phyloP scores from a whole-genome alignment of 2,797 vertebrate genomes.

The Poeciliopsis infans region DNA sequence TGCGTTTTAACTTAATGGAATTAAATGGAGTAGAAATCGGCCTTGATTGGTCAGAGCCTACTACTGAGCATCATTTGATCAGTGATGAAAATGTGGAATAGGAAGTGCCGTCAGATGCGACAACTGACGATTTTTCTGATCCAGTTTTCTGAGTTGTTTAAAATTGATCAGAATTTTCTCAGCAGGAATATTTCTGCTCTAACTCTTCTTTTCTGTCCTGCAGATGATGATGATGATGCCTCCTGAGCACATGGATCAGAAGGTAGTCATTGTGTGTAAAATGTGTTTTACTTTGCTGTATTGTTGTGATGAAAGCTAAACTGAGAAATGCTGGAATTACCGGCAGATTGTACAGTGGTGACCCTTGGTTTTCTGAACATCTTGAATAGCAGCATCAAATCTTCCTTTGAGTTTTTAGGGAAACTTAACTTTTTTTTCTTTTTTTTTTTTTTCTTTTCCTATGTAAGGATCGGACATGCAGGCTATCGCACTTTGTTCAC shows the following conservation, averaged over 20 bases:
- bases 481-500: too few relatives aligned
- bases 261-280: slow-evolving; percentile 11
- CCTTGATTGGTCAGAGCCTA: background rate
- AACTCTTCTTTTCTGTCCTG: background rate
- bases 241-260: background rate
- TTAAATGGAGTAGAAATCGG: background rate
- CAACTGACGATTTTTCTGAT: slow-evolving; percentile 54
- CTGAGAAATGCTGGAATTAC: slow-evolving; percentile 90
- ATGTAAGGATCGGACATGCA: background rate
- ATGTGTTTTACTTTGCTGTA: background rate
- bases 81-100: slow-evolving; percentile 53
- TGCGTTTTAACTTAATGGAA: background rate
- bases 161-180: background rate
- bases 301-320: slow-evolving; percentile 85
- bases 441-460: background rate
- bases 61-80: background rate
- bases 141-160: slow-evolving; percentile 23
- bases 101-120: slow-evolving; percentile 64
- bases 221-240: background rate
- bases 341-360: slow-evolving; percentile 74
- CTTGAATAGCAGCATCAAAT: background rate
- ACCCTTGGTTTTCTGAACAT: slow-evolving; percentile 69
- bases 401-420: background rate
- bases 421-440: background rate
- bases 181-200: background rate